A percentile compares a stretch with the other conserved stretches of the same genome.
Evolutionary conservation across 2,797 vertebrate genomes (phyloP).

Genomic region (Darevskia nairensis): DNA sequence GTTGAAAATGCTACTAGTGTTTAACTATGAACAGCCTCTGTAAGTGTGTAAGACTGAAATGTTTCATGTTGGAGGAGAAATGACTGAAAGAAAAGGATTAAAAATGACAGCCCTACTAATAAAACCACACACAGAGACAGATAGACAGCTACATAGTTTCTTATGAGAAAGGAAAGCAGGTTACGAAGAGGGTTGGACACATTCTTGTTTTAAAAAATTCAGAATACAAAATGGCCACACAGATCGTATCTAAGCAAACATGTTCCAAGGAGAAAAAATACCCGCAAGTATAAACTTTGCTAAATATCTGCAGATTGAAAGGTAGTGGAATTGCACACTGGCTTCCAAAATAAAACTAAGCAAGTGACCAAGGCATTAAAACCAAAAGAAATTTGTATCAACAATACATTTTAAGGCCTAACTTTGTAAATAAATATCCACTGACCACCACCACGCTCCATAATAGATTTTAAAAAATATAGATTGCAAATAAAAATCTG

Average conservation of each 20-base stretch:
- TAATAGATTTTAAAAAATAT: slow-evolving; percentile 36
- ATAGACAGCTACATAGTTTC: slow-evolving; percentile 58
- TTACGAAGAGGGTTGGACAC: slow-evolving; percentile 66
- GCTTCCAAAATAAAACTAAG: slow-evolving; percentile 65
- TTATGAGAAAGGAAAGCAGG: slow-evolving; percentile 55
- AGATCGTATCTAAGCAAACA: slow-evolving; percentile 57
- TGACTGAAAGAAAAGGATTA: slow-evolving; percentile 80
- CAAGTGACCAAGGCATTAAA: slow-evolving; percentile 59
- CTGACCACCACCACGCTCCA: slow-evolving; percentile 45
- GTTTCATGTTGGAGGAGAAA: slow-evolving; percentile 79
- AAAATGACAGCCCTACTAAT: slow-evolving; percentile 76
- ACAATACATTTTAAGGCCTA: slow-evolving; percentile 59
- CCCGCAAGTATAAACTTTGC: slow-evolving; percentile 58
- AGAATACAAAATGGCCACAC: slow-evolving; percentile 49
- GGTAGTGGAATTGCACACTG: slow-evolving; percentile 71
- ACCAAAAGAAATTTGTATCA: slow-evolving; percentile 71
- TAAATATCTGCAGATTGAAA: slow-evolving; percentile 73
- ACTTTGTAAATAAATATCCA: slow-evolving; percentile 48
- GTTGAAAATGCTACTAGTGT: slow-evolving; percentile 75
- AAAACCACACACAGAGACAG: slow-evolving; percentile 50
- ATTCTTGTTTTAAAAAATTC: slow-evolving; percentile 62
- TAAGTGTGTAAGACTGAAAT: slow-evolving; percentile 75
- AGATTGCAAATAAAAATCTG: slow-evolving; percentile 52
- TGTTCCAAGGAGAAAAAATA: slow-evolving; percentile 74
- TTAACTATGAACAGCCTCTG: slow-evolving; percentile 74